Base-by-base conservation (phyloP, 1,140 invertebrate genomes). In the Drosophila pruinosa region DNA sequence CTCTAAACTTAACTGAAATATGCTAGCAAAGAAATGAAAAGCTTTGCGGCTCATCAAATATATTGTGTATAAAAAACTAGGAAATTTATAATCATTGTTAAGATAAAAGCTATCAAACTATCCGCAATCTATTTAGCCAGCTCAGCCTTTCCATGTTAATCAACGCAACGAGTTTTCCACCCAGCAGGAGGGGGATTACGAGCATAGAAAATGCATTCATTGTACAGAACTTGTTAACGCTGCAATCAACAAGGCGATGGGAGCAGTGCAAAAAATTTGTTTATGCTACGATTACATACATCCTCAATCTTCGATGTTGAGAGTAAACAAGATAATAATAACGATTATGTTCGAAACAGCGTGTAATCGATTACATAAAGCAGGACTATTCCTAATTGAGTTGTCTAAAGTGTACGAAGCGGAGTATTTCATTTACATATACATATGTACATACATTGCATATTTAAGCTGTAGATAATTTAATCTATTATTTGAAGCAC, bases 211-310 rank as follows among this genome's bases (percentile, higher is more conserved):
- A 48, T 17, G 2, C 8, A 24, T 26, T 2, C 8, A 24, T 26
- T 47, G 41, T 26, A 39, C 38, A 48, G 19, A 36, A 54, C 22
- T 43, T 63, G 38, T 53, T 59, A 47, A 47, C 41, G 28, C 28
- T 59, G 58, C 19, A 14, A 5, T 17, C 50, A 47, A 59, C 19
- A 47, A 47, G 28, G 4, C 19, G 5, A 21, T 12, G 14, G 26
- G n/a, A 43, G 10, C n/a, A 12, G 0, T 10, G n/a, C 15, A 4
- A 10, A 19, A 56, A 36, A 65, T 54, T 10, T 34, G 24, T 22
- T 53, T 31, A 31, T 15, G 1, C 14, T 22, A 28, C 15, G 22
- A 31, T 43, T 41, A 31, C 10, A 26, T 21, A 38, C 22, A 22
- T 43, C 10, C n/a, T 2, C 15, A 39, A 38, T 41, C 7, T 39